Base-by-base conservation (phyloP, 2,797 vertebrate genomes). In the Crax fasciolata region DNA sequence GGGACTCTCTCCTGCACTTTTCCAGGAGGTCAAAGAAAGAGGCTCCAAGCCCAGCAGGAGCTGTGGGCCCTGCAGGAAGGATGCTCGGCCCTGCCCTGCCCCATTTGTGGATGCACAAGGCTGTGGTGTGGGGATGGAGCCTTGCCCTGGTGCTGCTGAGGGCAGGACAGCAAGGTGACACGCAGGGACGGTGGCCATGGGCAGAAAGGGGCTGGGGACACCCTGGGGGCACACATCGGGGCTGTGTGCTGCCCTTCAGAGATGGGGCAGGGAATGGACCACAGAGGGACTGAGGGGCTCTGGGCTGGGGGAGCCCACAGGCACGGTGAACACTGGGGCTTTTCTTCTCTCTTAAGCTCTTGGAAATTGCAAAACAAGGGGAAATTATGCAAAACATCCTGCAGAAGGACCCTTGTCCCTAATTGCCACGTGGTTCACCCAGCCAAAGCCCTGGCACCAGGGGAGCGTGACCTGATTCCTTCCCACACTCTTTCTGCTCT, bases 401-500 rank as follows among this genome's bases (percentile, higher is more conserved):
- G 89, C 67, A 81, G 79, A 89, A 95, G 66, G 96, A 95, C 93
- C 93, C 96, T 95, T 95, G 89, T 94, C 84, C 92, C 82, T 93
- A 91, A 96, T 95, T 76, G 1, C 89, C 84, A 44, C 57, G 30
- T 87, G 93, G 71, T 30, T 63, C 3, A 3, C 24, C 51, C 67
- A 93, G 89, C 89, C 89, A 93, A 96, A 95, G 95, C 93, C 87
- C 79, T 20, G 1, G 93, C 95, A 91, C 87, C 85, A 95, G 89
- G 84, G 76, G 70, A 86, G 44, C 24, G 4, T 89, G 94, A 88
- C 90, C 95, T 44, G 32, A 66, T 93, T 95, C 80, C 85, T 67
- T 39, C 46, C 38, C 7, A 27, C 11, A 77, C 80, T 52, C 68
- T 82, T 39, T 59, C 65, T 51, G 39, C 0, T 1, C 7, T n/a